These are phyloP conservation scores for Mesocentrotus franciscanus DNA, from an alignment of 53 echinoderm and acorn worm species.

Conservation along the genomic window DNA sequence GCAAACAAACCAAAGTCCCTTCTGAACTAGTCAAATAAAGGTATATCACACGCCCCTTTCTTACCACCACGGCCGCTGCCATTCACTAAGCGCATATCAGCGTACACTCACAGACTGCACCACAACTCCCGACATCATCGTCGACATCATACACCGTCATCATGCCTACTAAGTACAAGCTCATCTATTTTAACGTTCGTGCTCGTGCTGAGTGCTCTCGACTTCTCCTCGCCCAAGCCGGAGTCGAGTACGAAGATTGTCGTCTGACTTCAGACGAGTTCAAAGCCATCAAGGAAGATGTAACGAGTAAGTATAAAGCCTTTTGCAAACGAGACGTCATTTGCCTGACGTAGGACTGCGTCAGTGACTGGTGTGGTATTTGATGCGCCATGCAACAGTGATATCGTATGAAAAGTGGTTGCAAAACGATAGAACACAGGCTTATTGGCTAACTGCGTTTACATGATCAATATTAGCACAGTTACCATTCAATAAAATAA, in stretches of 20 bases:
- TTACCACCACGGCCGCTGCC: background rate
- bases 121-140: background rate
- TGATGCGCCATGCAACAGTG: too few relatives aligned
- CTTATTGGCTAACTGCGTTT: too few relatives aligned
- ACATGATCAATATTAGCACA: too few relatives aligned
- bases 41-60: background rate
- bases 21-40: background rate
- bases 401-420: too few relatives aligned
- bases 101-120: background rate
- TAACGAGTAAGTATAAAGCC: background rate
- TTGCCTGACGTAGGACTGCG: too few relatives aligned
- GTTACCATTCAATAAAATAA: too few relatives aligned
- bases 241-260: constrained; percentile 56
- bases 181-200: constrained; percentile 55
- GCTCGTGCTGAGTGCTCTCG: constrained; percentile 50
- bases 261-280: constrained; percentile 42
- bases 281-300: constrained; percentile 28
- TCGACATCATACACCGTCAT: constrained; percentile 19
- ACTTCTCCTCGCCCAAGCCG: constrained; percentile 58
- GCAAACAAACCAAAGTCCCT: background rate
- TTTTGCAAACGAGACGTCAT: background rate
- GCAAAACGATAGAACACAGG: too few relatives aligned
- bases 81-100: background rate
- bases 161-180: constrained; percentile 49
- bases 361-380: too few relatives aligned